These are phyloP conservation scores for Chondrilla cf. caribensis DNA, from an alignment of 37 sponge, comb jelly and placozoan species.

Conservation along the genomic window DNA sequence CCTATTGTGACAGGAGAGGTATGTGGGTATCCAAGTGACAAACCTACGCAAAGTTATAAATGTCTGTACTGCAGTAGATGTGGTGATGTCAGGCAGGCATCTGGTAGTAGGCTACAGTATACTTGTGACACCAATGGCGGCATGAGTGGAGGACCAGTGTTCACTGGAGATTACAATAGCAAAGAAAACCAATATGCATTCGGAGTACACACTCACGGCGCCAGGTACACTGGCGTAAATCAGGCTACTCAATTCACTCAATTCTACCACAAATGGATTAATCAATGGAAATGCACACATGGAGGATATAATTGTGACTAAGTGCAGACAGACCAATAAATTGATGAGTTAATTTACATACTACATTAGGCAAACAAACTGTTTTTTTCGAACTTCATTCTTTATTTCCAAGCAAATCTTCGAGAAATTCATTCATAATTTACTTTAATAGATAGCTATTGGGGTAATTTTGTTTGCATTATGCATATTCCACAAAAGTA, in stretches of 20 bases:
- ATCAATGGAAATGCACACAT: background rate
- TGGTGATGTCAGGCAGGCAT: background rate
- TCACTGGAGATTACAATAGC: background rate
- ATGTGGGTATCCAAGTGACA: conserved; percentile 20
- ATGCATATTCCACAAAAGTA: no score
- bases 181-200: background rate
- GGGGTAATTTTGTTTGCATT: no score
- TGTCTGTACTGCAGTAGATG: conserved; percentile 11
- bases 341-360: no score
- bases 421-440: no score
- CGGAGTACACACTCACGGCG: conserved; percentile 13
- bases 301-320: background rate
- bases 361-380: no score
- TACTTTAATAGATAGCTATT: no score
- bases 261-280: background rate
- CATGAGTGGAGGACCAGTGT: background rate
- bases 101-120: background rate
- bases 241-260: background rate
- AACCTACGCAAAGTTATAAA: background rate
- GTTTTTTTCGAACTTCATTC: no score
- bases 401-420: no score
- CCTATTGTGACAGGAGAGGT: background rate
- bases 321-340: no score
- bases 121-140: conserved; percentile 3
- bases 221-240: background rate